Conservation (phyloP, 1,140 invertebrate species). For the Drosophila nebulosa region DNA sequence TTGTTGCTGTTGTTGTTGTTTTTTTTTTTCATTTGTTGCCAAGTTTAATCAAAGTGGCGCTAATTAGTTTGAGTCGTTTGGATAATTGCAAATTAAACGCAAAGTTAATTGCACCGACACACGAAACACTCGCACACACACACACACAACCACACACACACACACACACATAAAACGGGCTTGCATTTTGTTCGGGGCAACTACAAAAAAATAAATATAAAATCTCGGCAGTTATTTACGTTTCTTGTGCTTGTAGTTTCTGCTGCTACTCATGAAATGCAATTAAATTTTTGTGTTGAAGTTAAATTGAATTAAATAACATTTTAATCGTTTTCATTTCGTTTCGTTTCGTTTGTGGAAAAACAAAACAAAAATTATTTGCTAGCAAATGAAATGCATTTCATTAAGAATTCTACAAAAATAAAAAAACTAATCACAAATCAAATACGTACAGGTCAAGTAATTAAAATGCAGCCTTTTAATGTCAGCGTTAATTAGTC, state of each 20-base stretch:
- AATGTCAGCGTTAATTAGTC: conserved; percentile 79
- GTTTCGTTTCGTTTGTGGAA: background rate
- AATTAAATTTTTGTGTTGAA: conserved; percentile 55
- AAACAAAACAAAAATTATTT: conserved; percentile 13
- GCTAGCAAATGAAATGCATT: conserved; percentile 55
- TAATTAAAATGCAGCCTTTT: conserved; percentile 74
- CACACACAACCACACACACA: conserved; percentile 35
- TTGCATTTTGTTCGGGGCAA: conserved; percentile 55
- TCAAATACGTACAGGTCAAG: conserved; percentile 15
- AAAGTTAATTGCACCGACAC: conserved; percentile 76
- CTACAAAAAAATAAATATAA: conserved; percentile 33
- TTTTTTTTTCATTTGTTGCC: conserved; percentile 39
- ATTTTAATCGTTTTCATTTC: conserved; percentile 45
- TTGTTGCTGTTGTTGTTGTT: conserved; percentile 6
- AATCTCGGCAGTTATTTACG: conserved; percentile 23
- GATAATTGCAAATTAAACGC: conserved; percentile 80
- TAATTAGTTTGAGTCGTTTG: conserved; percentile 79
- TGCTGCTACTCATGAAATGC: conserved; percentile 60
- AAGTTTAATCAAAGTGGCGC: conserved; percentile 76
- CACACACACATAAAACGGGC: conserved; percentile 36
- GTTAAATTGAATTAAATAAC: conserved; percentile 70
- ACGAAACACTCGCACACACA: conserved; percentile 51
- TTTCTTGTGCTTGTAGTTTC: conserved; percentile 14
- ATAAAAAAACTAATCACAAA: conserved; percentile 22
- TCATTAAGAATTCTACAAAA: background rate